phyloP scores from a whole-genome alignment of 2,888 invertebrate species.

The Platycheirus albimanus region DNA sequence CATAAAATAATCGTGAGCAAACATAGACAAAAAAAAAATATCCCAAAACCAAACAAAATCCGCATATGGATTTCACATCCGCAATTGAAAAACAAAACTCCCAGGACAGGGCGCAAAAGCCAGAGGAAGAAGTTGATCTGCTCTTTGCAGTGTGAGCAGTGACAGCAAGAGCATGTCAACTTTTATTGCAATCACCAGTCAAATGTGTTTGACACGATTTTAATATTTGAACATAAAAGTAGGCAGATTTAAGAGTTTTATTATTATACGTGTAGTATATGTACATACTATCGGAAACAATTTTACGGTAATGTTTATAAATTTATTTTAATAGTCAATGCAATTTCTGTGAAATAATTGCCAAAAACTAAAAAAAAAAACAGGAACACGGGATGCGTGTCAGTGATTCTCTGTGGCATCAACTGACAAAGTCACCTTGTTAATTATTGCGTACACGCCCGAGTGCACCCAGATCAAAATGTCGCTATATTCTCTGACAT shows the following conservation, averaged over 20 bases:
- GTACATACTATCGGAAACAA: constrained; percentile 24
- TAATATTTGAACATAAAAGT: constrained; percentile 69
- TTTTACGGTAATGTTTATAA: background rate
- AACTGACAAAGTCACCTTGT: constrained; percentile 47
- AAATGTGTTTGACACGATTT: constrained; percentile 72
- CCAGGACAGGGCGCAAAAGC: background rate
- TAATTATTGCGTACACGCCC: constrained; percentile 65
- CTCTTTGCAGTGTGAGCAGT: constrained; percentile 11
- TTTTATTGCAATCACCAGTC: constrained; percentile 54
- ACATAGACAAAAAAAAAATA: constrained; percentile 53
- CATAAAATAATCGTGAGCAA: constrained; percentile 72
- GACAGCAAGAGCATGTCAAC: constrained; percentile 33
- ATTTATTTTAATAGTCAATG: constrained; percentile 1
- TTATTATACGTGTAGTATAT: background rate
- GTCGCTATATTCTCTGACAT: constrained; percentile 31
- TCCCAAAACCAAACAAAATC: constrained; percentile 23
- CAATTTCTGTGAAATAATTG: constrained; percentile 10
- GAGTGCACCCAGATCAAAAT: constrained; percentile 49
- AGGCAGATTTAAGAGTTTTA: constrained; percentile 61
- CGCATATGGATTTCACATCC: background rate
- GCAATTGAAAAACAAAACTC: background rate
- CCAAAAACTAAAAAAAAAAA: background rate
- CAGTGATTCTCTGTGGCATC: constrained; percentile 31
- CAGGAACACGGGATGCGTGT: background rate
- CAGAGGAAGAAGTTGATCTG: background rate